These are phyloP conservation scores for Hylyphantes graminicola DNA, from an alignment of 1,140 invertebrate genomes.

Conservation along the genomic window DNA sequence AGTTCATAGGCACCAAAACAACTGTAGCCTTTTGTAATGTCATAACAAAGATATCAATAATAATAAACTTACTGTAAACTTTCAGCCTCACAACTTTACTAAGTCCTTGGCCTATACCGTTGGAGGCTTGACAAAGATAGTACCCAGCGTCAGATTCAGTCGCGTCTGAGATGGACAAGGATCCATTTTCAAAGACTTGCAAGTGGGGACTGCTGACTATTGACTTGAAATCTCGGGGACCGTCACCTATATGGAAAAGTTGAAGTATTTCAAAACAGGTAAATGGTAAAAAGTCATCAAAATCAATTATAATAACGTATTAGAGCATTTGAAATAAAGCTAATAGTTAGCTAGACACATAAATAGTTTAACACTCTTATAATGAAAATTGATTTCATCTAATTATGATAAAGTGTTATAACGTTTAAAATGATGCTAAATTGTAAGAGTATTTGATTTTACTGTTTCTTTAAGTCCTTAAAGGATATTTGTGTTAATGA, in stretches of 20 bases:
- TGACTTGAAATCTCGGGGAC: conserved; percentile 59
- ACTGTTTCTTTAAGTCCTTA: too few relatives aligned
- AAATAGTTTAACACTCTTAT: too few relatives aligned
- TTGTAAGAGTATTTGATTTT: too few relatives aligned
- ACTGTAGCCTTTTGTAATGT: too few relatives aligned
- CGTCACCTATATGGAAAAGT: conserved; percentile 49
- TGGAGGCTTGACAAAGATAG: conserved; percentile 91
- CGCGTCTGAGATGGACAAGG: conserved; percentile 68
- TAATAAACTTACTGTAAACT: conserved; percentile 69
- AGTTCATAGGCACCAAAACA: too few relatives aligned
- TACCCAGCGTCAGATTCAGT: conserved; percentile 70
- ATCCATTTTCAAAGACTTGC: conserved; percentile 70
- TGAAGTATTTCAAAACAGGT: not conserved
- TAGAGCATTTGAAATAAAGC: too few relatives aligned
- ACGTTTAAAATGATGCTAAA: too few relatives aligned
- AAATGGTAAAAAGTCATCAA: not conserved
- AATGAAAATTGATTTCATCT: too few relatives aligned
- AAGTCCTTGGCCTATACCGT: conserved; percentile 92
- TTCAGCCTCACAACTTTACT: conserved; percentile 72
- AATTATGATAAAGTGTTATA: too few relatives aligned
- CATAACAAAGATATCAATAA: too few relatives aligned
- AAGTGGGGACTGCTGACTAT: conserved; percentile 63
- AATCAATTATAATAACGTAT: not conserved
- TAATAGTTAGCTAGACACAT: too few relatives aligned
- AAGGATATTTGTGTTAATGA: too few relatives aligned